Evolutionary conservation across 2,797 vertebrate genomes (phyloP).

Genomic region (Setipinna tenuifilis): DNA sequence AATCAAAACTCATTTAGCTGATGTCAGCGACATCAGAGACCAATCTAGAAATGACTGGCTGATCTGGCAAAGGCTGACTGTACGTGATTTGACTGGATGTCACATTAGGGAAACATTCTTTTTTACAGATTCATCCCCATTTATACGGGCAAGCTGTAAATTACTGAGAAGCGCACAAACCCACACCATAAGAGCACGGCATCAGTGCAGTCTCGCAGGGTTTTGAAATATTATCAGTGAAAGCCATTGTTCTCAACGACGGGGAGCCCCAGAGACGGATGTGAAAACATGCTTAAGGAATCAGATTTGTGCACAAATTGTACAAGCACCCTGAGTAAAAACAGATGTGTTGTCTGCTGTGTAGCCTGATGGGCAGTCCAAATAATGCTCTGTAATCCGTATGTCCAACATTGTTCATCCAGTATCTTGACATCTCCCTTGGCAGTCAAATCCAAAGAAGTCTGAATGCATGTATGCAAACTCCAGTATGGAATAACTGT

Average conservation of each 20-base stretch:
- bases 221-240: constrained; percentile 50
- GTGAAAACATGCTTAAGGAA: constrained; percentile 47
- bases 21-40: constrained; percentile 1
- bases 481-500: constrained; percentile 48
- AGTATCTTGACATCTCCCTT: constrained; percentile 56
- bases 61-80: neutral
- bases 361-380: constrained; percentile 56
- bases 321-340: constrained; percentile 59
- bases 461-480: constrained; percentile 33
- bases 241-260: constrained; percentile 54
- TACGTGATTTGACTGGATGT: neutral
- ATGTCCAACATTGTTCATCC: constrained; percentile 56
- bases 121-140: constrained; percentile 23
- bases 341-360: constrained; percentile 58
- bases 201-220: neutral
- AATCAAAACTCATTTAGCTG: constrained; percentile 11
- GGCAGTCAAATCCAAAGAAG: constrained; percentile 41
- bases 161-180: constrained; percentile 18
- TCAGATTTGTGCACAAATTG: constrained; percentile 53
- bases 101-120: neutral
- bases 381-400: constrained; percentile 57
- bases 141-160: constrained; percentile 22
- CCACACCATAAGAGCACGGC: constrained; percentile 10
- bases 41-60: neutral
- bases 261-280: constrained; percentile 46